phyloP scores from a whole-genome alignment of 2,113 vertebrate genomes.

The Amphilophus citrinellus region DNA sequence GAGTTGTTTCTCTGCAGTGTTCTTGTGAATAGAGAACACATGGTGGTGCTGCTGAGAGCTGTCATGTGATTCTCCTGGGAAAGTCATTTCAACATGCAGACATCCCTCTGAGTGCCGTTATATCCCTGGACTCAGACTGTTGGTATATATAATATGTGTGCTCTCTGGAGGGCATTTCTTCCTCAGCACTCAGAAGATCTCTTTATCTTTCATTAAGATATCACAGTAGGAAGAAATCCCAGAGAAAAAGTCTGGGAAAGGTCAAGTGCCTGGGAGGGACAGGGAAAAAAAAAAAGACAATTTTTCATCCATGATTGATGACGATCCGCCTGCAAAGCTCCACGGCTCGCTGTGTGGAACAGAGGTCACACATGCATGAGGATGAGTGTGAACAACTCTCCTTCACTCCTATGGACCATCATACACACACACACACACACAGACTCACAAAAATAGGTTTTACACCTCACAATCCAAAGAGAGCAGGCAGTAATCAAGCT shows the following conservation, averaged over 20 bases:
- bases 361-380: conserved; percentile 45
- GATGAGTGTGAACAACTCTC: conserved; percentile 43
- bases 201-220: conserved; percentile 74
- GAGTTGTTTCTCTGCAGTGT: neutral
- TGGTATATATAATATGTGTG: conserved; percentile 43
- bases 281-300: neutral
- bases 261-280: conserved; percentile 65
- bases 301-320: conserved; percentile 75
- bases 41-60: conserved; percentile 29
- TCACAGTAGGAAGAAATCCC: conserved; percentile 64
- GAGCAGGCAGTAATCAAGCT: neutral
- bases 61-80: conserved; percentile 44
- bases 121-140: conserved; percentile 19
- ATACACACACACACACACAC: conserved; percentile 11
- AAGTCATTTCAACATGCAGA: conserved; percentile 9
- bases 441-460: conserved; percentile 3
- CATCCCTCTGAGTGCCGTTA: neutral
- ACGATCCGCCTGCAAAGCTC: conserved; percentile 48
- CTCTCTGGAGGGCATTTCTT: conserved; percentile 36
- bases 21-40: conserved; percentile 17
- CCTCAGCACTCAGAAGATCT: conserved; percentile 20
- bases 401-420: conserved; percentile 6
- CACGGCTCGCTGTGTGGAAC: conserved; percentile 53
- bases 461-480: neutral
- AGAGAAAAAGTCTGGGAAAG: conserved; percentile 65